phyloP scores from a whole-genome alignment of 2,797 vertebrate species.

The Gallinago solitaria region DNA sequence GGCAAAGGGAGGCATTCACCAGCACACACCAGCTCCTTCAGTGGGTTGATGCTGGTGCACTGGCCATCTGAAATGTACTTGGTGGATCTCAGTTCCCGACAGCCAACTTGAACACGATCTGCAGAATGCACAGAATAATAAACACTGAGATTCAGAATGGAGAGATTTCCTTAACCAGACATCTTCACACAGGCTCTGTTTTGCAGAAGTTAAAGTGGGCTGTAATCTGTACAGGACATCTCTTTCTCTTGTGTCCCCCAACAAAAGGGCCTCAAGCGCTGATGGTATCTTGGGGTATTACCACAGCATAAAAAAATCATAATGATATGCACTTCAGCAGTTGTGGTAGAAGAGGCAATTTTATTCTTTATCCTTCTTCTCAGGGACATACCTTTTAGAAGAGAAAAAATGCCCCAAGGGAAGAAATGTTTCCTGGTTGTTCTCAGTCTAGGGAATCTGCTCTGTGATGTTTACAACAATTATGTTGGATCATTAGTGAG shows the following conservation, averaged over 20 bases:
- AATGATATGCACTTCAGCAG: not conserved
- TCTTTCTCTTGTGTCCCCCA: constrained; percentile 19
- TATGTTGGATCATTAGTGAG: constrained; percentile 2
- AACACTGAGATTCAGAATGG: not conserved
- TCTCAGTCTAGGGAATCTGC: constrained; percentile 33
- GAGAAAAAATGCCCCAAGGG: constrained; percentile 40
- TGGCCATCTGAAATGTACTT: constrained; percentile 98
- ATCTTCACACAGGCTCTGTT: not conserved
- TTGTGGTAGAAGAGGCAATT: constrained; percentile 44
- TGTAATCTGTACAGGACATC: constrained; percentile 23
- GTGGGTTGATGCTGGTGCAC: constrained; percentile 94
- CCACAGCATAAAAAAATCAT: constrained; percentile 20
- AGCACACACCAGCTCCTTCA: constrained; percentile 96
- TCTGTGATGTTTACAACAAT: constrained; percentile 42
- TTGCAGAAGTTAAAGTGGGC: not conserved
- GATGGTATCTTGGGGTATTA: constrained; percentile 24
- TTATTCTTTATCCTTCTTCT: constrained; percentile 30
- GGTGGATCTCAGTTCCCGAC: constrained; percentile 93
- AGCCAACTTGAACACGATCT: constrained; percentile 91
- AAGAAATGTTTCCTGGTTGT: constrained; percentile 56
- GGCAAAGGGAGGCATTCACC: constrained; percentile 94
- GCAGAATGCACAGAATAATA: constrained; percentile 21
- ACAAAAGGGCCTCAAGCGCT: not conserved
- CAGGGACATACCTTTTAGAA: constrained; percentile 49
- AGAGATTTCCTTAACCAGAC: not conserved